phyloP scores from a whole-genome alignment of 2,888 invertebrate genomes.

The Ectropis crepuscularia region DNA sequence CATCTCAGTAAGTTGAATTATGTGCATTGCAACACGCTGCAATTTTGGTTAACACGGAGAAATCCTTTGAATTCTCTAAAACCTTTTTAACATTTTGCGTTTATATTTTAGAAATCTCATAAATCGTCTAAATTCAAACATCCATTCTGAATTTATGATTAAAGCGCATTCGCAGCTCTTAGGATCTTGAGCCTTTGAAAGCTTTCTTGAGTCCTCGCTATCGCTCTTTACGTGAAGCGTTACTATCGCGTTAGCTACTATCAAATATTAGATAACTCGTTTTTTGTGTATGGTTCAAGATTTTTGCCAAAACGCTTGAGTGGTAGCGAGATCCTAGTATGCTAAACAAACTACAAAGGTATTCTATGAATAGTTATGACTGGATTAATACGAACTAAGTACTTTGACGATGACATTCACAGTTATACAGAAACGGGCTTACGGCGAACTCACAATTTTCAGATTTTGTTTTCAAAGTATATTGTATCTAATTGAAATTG shows the following conservation, averaged over 20 bases:
- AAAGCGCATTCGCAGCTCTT: conserved; percentile 7
- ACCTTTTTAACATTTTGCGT: neutral
- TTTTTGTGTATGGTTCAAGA: too few relatives aligned
- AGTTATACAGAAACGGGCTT: too few relatives aligned
- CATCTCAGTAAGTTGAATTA: too few relatives aligned
- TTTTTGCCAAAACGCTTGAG: too few relatives aligned
- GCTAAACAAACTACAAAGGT: conserved; percentile 6
- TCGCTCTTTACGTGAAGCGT: too few relatives aligned
- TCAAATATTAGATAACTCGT: too few relatives aligned
- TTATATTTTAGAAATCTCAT: neutral
- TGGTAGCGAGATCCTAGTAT: neutral
- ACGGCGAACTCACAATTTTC: too few relatives aligned
- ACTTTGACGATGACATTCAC: neutral
- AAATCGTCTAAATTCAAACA: conserved; percentile 13
- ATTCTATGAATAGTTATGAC: conserved; percentile 5
- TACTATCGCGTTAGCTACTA: too few relatives aligned
- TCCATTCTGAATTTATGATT: conserved; percentile 11
- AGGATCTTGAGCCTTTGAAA: neutral
- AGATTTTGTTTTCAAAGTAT: too few relatives aligned
- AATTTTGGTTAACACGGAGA: too few relatives aligned
- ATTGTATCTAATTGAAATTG: too few relatives aligned
- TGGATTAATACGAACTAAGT: conserved; percentile 12
- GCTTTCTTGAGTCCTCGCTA: neutral
- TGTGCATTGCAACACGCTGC: too few relatives aligned
- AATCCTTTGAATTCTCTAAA: neutral